Conservation (phyloP, 2,113 vertebrate genomes). For the Tragelaphus strepsiceros region DNA sequence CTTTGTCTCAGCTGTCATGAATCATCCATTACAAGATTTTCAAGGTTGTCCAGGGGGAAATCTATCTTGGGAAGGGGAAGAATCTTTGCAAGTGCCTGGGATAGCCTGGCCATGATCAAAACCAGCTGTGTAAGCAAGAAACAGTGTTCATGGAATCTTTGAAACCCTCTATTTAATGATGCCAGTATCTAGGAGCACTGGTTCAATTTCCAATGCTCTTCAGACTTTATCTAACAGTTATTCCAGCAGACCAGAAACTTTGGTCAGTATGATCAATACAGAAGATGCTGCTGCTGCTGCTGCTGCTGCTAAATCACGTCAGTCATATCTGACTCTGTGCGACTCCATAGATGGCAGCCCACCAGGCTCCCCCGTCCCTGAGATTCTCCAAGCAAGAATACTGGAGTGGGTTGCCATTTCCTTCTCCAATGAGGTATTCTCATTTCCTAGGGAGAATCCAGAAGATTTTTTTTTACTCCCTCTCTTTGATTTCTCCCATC, state of each 20-base stretch:
- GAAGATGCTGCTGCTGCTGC: too few species aligned
- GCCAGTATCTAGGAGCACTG: background rate
- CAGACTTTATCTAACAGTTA: background rate
- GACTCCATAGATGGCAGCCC: too few species aligned
- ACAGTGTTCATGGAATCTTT: background rate
- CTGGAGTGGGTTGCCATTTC: too few species aligned
- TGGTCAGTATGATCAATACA: background rate
- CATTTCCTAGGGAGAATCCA: background rate
- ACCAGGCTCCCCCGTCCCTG: too few species aligned
- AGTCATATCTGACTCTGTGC: too few species aligned
- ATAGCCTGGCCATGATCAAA: constrained; percentile 24
- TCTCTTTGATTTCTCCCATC: background rate
- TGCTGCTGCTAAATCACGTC: too few species aligned
- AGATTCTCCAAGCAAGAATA: too few species aligned
- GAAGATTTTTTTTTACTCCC: background rate
- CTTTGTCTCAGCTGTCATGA: constrained; percentile 38
- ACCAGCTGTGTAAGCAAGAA: constrained; percentile 39
- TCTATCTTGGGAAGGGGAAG: background rate
- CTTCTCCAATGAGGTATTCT: background rate
- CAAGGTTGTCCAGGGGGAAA: constrained; percentile 1
- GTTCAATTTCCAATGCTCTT: constrained; percentile 22
- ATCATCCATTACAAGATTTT: constrained; percentile 35
- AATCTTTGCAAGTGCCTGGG: background rate
- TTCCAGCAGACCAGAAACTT: background rate
- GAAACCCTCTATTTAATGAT: background rate